Conservation (phyloP, 2,888 invertebrate genomes). For the Dynastes tityus region DNA sequence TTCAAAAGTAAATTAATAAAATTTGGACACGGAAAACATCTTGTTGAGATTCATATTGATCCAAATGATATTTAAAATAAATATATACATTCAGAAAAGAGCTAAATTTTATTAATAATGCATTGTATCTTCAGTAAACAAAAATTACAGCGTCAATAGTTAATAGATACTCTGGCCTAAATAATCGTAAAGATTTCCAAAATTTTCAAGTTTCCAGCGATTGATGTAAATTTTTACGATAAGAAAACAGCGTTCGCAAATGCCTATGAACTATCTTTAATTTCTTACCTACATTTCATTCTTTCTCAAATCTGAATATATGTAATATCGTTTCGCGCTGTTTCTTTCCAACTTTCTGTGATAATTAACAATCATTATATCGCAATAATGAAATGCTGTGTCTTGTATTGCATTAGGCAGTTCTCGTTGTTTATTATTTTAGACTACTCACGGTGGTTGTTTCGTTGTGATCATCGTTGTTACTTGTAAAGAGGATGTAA, state of each 20-base stretch:
- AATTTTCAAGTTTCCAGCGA: background rate
- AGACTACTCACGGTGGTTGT: conserved; percentile 53
- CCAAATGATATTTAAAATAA: too few relatives aligned
- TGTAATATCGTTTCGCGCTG: conserved; percentile 44
- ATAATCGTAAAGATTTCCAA: background rate
- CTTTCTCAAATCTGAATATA: conserved; percentile 9
- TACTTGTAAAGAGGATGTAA: conserved; percentile 55
- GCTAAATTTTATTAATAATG: too few relatives aligned
- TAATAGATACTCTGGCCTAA: background rate
- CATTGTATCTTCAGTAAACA: background rate
- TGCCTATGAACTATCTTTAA: conserved; percentile 26
- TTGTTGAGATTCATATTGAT: background rate
- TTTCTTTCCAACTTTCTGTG: conserved; percentile 70
- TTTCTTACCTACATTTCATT: conserved; percentile 20
- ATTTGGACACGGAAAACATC: background rate
- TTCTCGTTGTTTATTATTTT: conserved; percentile 65
- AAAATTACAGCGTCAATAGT: background rate
- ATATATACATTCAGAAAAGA: too few relatives aligned
- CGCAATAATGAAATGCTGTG: conserved; percentile 71
- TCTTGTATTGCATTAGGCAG: conserved; percentile 70
- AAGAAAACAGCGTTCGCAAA: conserved; percentile 30
- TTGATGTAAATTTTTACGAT: conserved; percentile 30
- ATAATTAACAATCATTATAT: conserved; percentile 71
- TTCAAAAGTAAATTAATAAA: background rate
- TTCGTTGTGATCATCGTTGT: conserved; percentile 54